A percentile compares a stretch with the other conserved stretches of the same genome.
These are phyloP conservation scores for Gymnorhina tibicen DNA, from an alignment of 2,113 vertebrate genomes.

Conservation along the genomic window DNA sequence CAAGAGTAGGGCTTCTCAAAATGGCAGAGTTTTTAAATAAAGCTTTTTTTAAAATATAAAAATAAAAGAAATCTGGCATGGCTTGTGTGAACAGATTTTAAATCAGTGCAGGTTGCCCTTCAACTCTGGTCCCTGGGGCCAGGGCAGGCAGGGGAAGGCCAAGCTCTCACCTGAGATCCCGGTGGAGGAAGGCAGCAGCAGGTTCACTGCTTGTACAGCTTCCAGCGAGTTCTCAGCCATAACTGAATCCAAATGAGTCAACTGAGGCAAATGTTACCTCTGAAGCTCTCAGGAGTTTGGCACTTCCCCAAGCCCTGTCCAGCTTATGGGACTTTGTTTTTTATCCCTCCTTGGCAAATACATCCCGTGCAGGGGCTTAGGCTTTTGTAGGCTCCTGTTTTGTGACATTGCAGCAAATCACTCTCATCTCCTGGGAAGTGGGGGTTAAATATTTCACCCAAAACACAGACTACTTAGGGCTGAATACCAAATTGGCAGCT, in stretches of 20 bases:
- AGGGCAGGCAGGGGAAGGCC: neutral
- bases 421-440: neutral
- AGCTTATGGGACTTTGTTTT: neutral
- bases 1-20: neutral
- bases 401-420: neutral
- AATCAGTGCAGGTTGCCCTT: neutral
- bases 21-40: neutral
- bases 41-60: neutral
- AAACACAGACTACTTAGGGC: neutral
- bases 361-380: neutral
- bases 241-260: neutral
- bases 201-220: neutral
- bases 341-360: neutral
- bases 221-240: neutral
- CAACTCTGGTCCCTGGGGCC: neutral
- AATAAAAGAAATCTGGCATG: neutral
- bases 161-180: neutral
- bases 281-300: neutral
- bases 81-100: neutral
- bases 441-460: neutral
- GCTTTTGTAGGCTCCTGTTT: neutral
- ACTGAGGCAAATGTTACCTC: neutral
- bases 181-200: neutral
- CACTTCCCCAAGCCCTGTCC: neutral
- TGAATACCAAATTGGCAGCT: neutral